Evolutionary conservation across 2,113 vertebrate genomes (phyloP).

Genomic region (Xenopus borealis): DNA sequence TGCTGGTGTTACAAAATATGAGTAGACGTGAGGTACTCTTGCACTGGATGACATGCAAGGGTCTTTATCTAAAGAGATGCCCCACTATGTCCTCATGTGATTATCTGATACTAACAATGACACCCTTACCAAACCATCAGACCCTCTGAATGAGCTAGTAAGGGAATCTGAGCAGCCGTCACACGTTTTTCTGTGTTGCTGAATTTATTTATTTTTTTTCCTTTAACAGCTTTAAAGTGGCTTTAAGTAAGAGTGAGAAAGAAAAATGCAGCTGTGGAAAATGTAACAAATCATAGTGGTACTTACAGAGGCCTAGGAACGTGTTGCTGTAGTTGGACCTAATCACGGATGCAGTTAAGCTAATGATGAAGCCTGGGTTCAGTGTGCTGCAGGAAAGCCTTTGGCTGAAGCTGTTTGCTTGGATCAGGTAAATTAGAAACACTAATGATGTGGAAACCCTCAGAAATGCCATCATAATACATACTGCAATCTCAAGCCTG

Average conservation of each 20-base stretch:
- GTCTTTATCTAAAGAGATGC: neutral
- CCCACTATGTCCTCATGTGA: neutral
- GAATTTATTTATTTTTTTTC: conserved; percentile 48
- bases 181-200: conserved; percentile 6
- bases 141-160: conserved; percentile 23
- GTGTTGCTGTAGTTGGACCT: neutral
- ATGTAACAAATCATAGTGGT: conserved; percentile 50
- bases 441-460: conserved; percentile 7
- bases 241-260: conserved; percentile 50
- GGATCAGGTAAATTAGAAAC: conserved; percentile 36
- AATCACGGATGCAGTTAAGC: neutral
- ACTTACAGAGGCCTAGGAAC: conserved; percentile 29
- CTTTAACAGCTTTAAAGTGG: conserved; percentile 53
- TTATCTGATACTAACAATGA: conserved; percentile 8
- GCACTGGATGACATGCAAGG: neutral
- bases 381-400: conserved; percentile 3
- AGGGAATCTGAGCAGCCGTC: conserved; percentile 23
- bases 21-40: conserved; percentile 1
- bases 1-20: neutral
- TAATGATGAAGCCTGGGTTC: conserved; percentile 30
- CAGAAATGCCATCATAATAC: conserved; percentile 3
- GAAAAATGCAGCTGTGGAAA: conserved; percentile 56
- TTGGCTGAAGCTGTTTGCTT: conserved; percentile 13
- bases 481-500: conserved; percentile 17
- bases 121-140: conserved; percentile 19